A percentile compares a stretch with the other conserved stretches of the same genome.
phyloP scores from a whole-genome alignment of 2,113 vertebrate genomes.

The Rhynchopsitta pachyrhyncha region DNA sequence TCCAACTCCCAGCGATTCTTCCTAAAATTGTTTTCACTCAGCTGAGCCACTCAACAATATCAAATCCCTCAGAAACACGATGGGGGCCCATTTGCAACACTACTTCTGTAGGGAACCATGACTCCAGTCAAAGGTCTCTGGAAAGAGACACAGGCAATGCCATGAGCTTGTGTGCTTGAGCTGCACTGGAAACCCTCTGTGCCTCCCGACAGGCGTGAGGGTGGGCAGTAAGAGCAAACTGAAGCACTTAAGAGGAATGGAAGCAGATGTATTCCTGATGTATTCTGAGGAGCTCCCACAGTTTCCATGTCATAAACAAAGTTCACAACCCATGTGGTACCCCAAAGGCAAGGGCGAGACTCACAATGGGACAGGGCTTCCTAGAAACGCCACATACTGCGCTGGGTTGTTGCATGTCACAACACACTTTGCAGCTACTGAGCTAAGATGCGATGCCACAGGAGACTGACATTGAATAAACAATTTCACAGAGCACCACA shows the following conservation, averaged over 20 bases:
- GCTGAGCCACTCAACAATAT: background rate
- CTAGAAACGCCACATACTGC: background rate
- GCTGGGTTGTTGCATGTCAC: background rate
- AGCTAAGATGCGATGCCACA: rapidly evolving
- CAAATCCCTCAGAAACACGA: background rate
- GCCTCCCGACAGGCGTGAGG: background rate
- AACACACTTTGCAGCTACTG: background rate
- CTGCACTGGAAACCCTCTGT: background rate
- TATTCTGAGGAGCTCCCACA: background rate
- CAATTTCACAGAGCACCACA: background rate
- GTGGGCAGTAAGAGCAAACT: background rate
- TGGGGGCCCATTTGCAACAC: background rate
- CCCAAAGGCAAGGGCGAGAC: background rate
- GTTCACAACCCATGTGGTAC: background rate
- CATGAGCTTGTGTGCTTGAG: background rate
- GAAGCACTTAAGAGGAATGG: background rate
- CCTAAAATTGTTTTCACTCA: background rate
- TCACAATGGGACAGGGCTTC: rapidly evolving
- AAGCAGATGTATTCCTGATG: background rate
- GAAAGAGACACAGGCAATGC: background rate
- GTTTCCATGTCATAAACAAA: background rate
- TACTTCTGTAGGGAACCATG: background rate
- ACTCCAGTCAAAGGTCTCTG: background rate
- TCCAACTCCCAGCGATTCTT: background rate
- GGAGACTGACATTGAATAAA: background rate